Conservation (phyloP, 2,113 vertebrate species). For the Tychaedon coryphoeus region DNA sequence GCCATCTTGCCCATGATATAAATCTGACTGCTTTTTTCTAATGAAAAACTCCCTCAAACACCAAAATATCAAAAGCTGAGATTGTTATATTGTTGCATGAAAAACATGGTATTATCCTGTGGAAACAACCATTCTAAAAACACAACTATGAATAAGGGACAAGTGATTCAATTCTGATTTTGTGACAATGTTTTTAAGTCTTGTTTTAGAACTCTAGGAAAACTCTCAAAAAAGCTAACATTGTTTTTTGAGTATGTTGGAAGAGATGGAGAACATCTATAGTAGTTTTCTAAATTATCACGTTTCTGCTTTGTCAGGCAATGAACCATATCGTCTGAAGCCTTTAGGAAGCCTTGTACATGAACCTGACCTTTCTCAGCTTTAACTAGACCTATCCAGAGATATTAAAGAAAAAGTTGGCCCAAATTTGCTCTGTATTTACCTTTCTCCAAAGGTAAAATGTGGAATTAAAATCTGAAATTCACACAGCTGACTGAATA, state of each 20-base stretch:
- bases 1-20: background rate
- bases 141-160: background rate
- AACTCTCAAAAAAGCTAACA: constrained; percentile 79
- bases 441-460: background rate
- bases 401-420: background rate
- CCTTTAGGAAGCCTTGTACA: constrained; percentile 71
- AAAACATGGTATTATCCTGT: background rate
- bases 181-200: background rate
- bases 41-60: background rate
- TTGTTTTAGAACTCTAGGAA: constrained; percentile 67
- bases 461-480: background rate
- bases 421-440: background rate
- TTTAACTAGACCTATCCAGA: background rate
- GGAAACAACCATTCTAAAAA: background rate
- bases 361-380: background rate
- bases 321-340: constrained; percentile 77
- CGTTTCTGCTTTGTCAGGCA: constrained; percentile 72
- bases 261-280: constrained; percentile 82
- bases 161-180: background rate
- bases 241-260: constrained; percentile 79
- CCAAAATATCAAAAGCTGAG: background rate
- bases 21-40: background rate
- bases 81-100: background rate
- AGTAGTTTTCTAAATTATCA: constrained; percentile 82
- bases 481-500: background rate